phyloP scores from a whole-genome alignment of 2,113 vertebrate species.

The Psittacara wagleri region DNA sequence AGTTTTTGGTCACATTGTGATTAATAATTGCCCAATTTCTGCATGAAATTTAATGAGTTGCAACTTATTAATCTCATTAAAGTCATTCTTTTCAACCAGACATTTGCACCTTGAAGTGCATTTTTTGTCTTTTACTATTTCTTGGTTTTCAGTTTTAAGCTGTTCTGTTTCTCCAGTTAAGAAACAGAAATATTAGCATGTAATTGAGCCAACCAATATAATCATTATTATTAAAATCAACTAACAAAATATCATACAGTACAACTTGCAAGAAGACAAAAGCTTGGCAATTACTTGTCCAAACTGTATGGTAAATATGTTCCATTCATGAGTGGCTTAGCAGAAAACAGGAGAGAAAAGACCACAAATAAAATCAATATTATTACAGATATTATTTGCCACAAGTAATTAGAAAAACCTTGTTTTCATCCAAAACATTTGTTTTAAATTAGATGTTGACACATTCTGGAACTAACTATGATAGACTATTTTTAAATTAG shows the following conservation, averaged over 20 bases:
- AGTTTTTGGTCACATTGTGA: not conserved
- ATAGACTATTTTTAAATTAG: constrained; percentile 48
- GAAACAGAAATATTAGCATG: not conserved
- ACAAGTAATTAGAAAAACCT: constrained; percentile 30
- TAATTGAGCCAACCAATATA: not conserved
- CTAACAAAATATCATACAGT: not conserved
- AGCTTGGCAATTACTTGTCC: constrained; percentile 12
- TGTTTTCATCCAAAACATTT: constrained; percentile 21
- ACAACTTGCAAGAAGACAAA: not conserved
- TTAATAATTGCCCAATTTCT: not conserved
- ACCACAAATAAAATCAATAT: constrained; percentile 55
- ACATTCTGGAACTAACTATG: constrained; percentile 50
- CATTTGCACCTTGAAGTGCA: not conserved
- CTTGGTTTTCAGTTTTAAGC: not conserved
- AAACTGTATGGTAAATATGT: not conserved
- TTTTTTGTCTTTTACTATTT: not conserved
- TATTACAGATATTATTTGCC: constrained; percentile 52
- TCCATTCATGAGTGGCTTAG: constrained; percentile 17
- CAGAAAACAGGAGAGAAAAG: constrained; percentile 31
- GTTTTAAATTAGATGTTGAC: constrained; percentile 51
- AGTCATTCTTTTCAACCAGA: not conserved
- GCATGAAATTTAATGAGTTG: not conserved
- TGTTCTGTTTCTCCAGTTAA: not conserved
- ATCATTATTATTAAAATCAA: not conserved
- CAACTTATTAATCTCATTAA: not conserved